These are phyloP conservation scores for Montipora foliosa DNA, from an alignment of 64 coral and sea anemone genomes.

Conservation along the genomic window DNA sequence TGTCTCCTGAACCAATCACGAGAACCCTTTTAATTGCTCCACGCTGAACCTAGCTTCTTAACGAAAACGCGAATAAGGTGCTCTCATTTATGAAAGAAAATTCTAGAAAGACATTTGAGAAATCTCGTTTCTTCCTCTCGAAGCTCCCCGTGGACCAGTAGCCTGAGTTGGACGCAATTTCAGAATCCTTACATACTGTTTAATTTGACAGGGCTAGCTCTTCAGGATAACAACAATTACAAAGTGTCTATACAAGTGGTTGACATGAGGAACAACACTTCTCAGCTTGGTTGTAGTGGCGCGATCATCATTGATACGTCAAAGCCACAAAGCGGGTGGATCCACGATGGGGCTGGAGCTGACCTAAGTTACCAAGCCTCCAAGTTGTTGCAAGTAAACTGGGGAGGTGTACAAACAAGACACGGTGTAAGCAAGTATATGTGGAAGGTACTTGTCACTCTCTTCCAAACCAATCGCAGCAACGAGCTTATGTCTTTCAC, in stretches of 20 bases:
- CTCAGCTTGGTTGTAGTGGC: constrained; percentile 74
- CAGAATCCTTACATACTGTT: too few relatives aligned
- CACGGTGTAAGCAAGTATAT: constrained; percentile 67
- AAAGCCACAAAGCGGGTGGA: constrained; percentile 85
- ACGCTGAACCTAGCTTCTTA: too few relatives aligned
- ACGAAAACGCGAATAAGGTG: too few relatives aligned
- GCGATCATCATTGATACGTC: constrained; percentile 85
- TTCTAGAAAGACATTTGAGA: too few relatives aligned
- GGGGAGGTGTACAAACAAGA: constrained; percentile 73
- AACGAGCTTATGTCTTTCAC: constrained; percentile 52
- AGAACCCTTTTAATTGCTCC: too few relatives aligned
- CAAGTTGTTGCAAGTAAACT: constrained; percentile 58
- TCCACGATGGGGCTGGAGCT: constrained; percentile 78
- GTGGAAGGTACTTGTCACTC: constrained; percentile 49
- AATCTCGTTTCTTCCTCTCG: too few relatives aligned
- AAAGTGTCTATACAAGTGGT: constrained; percentile 82
- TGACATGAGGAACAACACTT: constrained; percentile 55
- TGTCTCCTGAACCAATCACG: too few relatives aligned
- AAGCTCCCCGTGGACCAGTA: too few relatives aligned
- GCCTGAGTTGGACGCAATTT: too few relatives aligned
- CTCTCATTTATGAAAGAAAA: too few relatives aligned
- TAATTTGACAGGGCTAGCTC: background rate
- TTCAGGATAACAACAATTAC: constrained; percentile 74
- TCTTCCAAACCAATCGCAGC: constrained; percentile 26
- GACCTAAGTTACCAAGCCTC: constrained; percentile 72